Evolutionary conservation across 2,888 invertebrate genomes (phyloP).

Genomic region (Tenthredo mesomela): DNA sequence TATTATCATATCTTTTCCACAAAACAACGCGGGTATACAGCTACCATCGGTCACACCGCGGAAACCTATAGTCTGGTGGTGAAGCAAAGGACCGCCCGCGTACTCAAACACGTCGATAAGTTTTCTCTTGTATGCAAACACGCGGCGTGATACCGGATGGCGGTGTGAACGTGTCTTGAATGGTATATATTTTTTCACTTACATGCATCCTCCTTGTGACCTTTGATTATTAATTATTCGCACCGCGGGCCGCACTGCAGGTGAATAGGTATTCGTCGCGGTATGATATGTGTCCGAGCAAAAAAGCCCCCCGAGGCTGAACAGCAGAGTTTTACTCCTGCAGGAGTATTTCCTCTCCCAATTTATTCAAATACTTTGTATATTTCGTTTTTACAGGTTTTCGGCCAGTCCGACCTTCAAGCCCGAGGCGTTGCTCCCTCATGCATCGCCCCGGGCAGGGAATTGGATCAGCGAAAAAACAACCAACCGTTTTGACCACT

Average conservation of each 20-base stretch:
- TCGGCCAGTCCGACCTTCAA: neutral
- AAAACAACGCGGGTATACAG: too few relatives aligned
- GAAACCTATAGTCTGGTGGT: too few relatives aligned
- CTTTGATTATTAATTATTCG: conserved; percentile 47
- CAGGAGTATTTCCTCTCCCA: neutral
- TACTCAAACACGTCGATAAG: neutral
- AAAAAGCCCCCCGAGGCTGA: neutral
- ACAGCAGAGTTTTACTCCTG: neutral
- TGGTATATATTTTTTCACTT: neutral
- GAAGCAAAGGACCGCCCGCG: too few relatives aligned
- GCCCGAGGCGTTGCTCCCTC: neutral
- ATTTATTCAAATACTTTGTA: conserved; percentile 31
- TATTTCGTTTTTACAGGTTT: conserved; percentile 10
- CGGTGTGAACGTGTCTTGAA: conserved; percentile 27
- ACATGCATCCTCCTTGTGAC: conserved; percentile 10
- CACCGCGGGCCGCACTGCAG: neutral
- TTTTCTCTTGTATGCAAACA: conserved; percentile 37
- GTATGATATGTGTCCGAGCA: neutral
- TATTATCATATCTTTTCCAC: neutral
- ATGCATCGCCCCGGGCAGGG: neutral
- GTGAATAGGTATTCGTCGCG: too few relatives aligned
- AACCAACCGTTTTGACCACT: neutral
- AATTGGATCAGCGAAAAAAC: conserved; percentile 20
- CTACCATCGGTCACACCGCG: too few relatives aligned
- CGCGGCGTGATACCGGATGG: conserved; percentile 34